Evolutionary conservation across 2,797 vertebrate genomes (phyloP), one percentile per base, ranked within the genome.

Genomic region (Lutra lutra): DNA sequence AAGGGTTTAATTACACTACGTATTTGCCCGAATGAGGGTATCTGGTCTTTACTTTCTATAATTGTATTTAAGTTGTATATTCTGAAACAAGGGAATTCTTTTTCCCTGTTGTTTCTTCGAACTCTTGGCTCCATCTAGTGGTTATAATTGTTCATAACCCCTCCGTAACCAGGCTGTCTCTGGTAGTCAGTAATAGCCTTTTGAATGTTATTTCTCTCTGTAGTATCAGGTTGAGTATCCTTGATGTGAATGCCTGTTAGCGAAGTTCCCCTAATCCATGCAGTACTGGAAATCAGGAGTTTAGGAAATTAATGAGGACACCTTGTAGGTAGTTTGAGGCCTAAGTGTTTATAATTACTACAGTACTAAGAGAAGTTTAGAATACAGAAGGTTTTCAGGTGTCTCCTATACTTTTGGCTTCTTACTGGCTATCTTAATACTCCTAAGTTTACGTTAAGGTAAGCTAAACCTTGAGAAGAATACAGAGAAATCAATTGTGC

Each of bases 41-140:
- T 68, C 25, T 94, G 58, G 43, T 85, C 48, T 86, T 86, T 43
- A n/a, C 72, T 80, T 75, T 73, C 32, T 95, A 0, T 84, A 32
- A 56, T 51, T 92, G 60, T 66, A 58, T 83, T 35, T 13, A 89
- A 27, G 64, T 95, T 77, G 60, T 40, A 40, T 40, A 17, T 93
- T 87, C 70, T n/a, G 5, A 86, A 18, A 48, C 12, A 54, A 27
- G n/a, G 40, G 29, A 77, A 32, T 79, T 23, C 8, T 54, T 15
- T 14, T 62, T 58, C 72, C 85, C 64, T 68, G 13, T 38, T 54
- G 21, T 66, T 94, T 96, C 66, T 73, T 62, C 51, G 56, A 48
- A 2, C 87, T 80, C 56, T 18, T 95, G 85, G 89, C 85, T 97
- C 98, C 98, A 97, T 91, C 98, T 98, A 85, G 97, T 95, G 98